phyloP scores from a whole-genome alignment of 2,888 invertebrate genomes.

The Esperia sulphurella region DNA sequence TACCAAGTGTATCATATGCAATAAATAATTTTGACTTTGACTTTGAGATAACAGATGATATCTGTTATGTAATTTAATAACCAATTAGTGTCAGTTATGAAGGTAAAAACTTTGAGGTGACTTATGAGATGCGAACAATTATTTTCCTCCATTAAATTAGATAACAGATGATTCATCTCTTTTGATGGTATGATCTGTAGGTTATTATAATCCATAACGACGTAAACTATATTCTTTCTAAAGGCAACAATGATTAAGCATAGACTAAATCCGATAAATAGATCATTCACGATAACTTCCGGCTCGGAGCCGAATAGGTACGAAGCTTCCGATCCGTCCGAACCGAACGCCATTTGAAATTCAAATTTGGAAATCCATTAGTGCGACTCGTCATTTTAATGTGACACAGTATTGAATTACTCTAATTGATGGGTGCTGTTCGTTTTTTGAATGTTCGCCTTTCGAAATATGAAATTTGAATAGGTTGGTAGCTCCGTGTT shows the following conservation, averaged over 20 bases:
- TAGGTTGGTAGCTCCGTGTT: constrained; percentile 32
- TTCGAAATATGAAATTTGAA: constrained; percentile 51
- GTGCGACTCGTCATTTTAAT: constrained; percentile 76
- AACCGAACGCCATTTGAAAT: constrained; percentile 58
- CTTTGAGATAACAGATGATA: too few relatives aligned
- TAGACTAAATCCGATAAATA: not conserved
- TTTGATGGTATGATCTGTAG: too few relatives aligned
- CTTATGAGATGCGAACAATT: too few relatives aligned
- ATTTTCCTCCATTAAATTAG: too few relatives aligned
- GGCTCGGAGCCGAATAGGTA: constrained; percentile 11
- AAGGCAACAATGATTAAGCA: too few relatives aligned
- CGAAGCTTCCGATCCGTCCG: constrained; percentile 61
- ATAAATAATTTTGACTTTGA: too few relatives aligned
- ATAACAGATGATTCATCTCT: too few relatives aligned
- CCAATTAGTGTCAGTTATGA: too few relatives aligned
- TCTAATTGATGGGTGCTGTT: constrained; percentile 69
- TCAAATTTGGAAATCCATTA: constrained; percentile 78
- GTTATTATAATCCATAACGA: not conserved
- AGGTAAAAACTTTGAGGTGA: too few relatives aligned
- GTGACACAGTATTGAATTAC: constrained; percentile 78
- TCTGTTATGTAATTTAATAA: too few relatives aligned
- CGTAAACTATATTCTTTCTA: too few relatives aligned
- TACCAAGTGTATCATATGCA: too few relatives aligned
- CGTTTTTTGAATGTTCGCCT: constrained; percentile 46
- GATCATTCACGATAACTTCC: not conserved